A percentile compares a stretch with the other conserved stretches of the same genome.
phyloP scores from a whole-genome alignment of 2,113 vertebrate genomes.

The Machaerirhynchus nigripectus region DNA sequence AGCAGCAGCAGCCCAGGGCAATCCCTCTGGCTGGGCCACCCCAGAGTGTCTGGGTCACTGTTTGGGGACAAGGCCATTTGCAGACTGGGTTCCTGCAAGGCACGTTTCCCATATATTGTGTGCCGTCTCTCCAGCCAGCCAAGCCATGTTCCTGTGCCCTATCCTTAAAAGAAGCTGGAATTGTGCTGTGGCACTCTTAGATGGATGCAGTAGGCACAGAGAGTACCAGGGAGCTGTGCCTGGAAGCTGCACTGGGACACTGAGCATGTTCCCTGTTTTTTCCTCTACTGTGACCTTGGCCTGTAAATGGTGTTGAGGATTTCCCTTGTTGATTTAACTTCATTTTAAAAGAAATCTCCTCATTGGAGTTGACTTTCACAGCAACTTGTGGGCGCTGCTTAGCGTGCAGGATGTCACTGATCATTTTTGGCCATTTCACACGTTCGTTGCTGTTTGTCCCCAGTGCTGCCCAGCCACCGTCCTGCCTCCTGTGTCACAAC shows the following conservation, averaged over 20 bases:
- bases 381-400: fast-evolving
- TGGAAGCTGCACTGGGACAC: background rate
- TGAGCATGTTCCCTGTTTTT: background rate
- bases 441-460: background rate
- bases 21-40: background rate
- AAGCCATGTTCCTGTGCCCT: background rate
- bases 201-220: background rate
- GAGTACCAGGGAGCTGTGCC: background rate
- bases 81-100: background rate
- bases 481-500: background rate
- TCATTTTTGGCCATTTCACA: background rate
- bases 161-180: background rate
- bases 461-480: background rate
- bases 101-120: fast-evolving
- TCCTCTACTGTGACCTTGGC: background rate
- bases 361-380: background rate
- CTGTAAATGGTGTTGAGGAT: background rate
- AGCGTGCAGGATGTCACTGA: background rate
- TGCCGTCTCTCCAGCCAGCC: background rate
- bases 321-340: background rate
- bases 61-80: background rate
- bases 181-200: background rate
- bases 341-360: background rate
- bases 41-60: background rate
- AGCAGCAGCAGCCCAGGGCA: background rate